Conservation (phyloP, 2,797 vertebrate genomes). For the Aplochiton taeniatus region DNA sequence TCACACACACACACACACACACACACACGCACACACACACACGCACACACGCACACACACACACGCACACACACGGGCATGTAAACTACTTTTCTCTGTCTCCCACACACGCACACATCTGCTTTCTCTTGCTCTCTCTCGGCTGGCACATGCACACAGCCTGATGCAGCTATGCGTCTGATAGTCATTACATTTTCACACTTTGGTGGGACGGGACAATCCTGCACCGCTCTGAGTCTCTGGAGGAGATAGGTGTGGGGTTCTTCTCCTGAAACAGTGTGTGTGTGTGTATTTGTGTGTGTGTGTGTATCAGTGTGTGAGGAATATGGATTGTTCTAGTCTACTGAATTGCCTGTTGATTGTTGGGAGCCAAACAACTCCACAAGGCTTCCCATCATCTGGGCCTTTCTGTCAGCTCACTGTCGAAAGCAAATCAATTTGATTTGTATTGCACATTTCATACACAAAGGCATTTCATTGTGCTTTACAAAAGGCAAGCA, state of each 20-base stretch:
- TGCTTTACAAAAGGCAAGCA: too few relatives aligned
- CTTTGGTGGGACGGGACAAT: conserved; percentile 56
- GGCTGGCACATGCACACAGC: conserved; percentile 54
- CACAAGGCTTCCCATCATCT: too few relatives aligned
- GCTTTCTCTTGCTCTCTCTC: neutral
- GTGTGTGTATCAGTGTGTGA: neutral
- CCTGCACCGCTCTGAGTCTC: too few relatives aligned
- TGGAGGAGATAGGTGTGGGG: too few relatives aligned
- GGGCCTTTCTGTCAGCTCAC: too few relatives aligned
- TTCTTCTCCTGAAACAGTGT: neutral
- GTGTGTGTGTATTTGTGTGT: neutral
- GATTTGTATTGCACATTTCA: too few relatives aligned
- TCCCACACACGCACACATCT: neutral
- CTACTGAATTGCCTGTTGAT: too few relatives aligned
- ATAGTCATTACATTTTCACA: conserved; percentile 80
- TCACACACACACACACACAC: neutral
- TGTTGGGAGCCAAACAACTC: too few relatives aligned
- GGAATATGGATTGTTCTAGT: too few relatives aligned
- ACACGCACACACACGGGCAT: neutral
- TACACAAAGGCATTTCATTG: too few relatives aligned
- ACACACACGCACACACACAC: neutral
- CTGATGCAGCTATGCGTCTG: conserved; percentile 56
- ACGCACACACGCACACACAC: neutral
- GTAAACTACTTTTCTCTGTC: too few relatives aligned
- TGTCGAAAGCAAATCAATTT: too few relatives aligned